Conservation (phyloP, 64 coral and sea anemone genomes). For the Stichodactyla mertensii region DNA sequence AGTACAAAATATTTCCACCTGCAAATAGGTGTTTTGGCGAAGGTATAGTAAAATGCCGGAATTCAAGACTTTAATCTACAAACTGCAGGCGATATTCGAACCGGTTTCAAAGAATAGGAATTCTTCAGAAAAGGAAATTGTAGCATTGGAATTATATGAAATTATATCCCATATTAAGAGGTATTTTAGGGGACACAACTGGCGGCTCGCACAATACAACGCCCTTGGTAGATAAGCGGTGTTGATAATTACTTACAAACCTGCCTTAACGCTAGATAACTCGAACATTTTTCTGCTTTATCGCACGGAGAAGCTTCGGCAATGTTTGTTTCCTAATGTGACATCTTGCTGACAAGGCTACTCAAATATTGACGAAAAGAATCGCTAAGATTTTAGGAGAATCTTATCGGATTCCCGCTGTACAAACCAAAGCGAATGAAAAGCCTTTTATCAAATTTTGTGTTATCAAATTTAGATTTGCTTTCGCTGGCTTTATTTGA, state of each 20-base stretch:
- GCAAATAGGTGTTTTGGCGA: not conserved
- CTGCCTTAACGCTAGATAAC: not conserved
- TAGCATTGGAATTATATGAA: not conserved
- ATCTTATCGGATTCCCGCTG: not conserved
- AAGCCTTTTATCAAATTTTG: not conserved
- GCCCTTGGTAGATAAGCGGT: not conserved
- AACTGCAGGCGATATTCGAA: not conserved
- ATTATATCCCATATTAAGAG: not conserved
- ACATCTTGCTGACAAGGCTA: not conserved
- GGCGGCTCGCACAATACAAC: not conserved
- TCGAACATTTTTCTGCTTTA: not conserved
- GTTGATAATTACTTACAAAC: not conserved
- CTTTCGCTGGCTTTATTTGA: slow-evolving; percentile 12
- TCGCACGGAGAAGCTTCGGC: not conserved
- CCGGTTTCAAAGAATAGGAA: not conserved
- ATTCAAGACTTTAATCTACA: not conserved
- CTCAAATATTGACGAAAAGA: slow-evolving; percentile 22
- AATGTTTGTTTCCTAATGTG: not conserved
- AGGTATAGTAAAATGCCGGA: not conserved
- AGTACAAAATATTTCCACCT: not conserved
- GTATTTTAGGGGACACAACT: not conserved
- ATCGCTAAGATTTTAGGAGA: not conserved
- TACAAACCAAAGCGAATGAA: not conserved
- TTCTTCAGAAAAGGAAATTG: not conserved
- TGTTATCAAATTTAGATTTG: slow-evolving; percentile 12